Percentiles rank a stretch among this genome's conserved stretches.
phyloP scores from a whole-genome alignment of 2,113 vertebrate species.

The Xenopus laevis region DNA sequence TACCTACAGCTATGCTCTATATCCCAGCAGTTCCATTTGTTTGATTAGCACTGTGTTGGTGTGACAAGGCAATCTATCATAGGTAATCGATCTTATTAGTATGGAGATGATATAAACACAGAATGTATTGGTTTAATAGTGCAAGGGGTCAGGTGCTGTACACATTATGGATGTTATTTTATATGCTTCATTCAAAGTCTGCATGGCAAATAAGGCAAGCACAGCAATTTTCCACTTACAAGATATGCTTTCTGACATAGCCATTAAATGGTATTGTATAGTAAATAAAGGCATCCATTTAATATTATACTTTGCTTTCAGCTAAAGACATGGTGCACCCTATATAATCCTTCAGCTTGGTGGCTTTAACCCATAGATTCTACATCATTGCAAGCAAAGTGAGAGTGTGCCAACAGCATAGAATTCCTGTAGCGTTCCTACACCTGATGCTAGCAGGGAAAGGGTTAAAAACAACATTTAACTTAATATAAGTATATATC shows the following conservation, averaged over 20 bases:
- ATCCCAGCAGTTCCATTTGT: slow-evolving; percentile 62
- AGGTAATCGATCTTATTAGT: slow-evolving; percentile 76
- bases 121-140: slow-evolving; percentile 67
- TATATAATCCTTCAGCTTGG: too few relatives aligned
- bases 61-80: slow-evolving; percentile 71
- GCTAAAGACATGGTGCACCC: neutral
- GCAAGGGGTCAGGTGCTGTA: slow-evolving; percentile 57
- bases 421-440: too few relatives aligned
- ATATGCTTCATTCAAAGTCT: slow-evolving; percentile 52
- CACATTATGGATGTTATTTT: slow-evolving; percentile 59
- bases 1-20: slow-evolving; percentile 47
- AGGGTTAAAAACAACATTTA: too few relatives aligned
- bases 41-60: slow-evolving; percentile 66
- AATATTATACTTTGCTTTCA: slow-evolving; percentile 13
- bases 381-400: too few relatives aligned
- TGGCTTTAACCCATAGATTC: too few relatives aligned
- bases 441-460: too few relatives aligned
- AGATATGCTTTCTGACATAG: slow-evolving; percentile 61
- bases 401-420: too few relatives aligned
- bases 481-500: too few relatives aligned
- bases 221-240: slow-evolving; percentile 54
- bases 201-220: slow-evolving; percentile 55
- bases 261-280: slow-evolving; percentile 47
- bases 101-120: slow-evolving; percentile 75
- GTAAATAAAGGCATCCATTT: slow-evolving; percentile 40